These are phyloP conservation scores for Anthonomus grandis DNA, from an alignment of 1,140 invertebrate species.

Conservation along the genomic window DNA sequence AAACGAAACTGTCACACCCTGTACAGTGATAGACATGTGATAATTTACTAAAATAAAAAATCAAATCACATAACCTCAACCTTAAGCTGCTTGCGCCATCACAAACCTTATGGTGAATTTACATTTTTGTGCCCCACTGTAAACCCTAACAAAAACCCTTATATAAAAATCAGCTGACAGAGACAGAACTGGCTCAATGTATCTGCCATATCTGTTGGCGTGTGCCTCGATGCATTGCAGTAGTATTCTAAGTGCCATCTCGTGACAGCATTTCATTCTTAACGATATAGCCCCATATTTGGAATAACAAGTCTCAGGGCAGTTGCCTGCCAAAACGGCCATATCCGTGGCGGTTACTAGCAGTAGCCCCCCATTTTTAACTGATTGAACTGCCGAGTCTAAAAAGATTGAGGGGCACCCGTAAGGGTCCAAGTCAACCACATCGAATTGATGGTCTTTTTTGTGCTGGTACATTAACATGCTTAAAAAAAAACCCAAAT, in stretches of 20 bases:
- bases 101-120: constrained; percentile 55
- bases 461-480: constrained; percentile 81
- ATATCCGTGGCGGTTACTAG: constrained; percentile 97
- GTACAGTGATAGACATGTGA: constrained; percentile 85
- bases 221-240: constrained; percentile 86
- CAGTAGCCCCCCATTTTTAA: constrained; percentile 77
- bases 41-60: constrained; percentile 64
- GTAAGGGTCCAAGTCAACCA: constrained; percentile 96
- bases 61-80: constrained; percentile 12
- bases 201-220: constrained; percentile 89
- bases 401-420: constrained; percentile 92
- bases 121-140: constrained; percentile 73
- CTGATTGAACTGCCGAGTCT: constrained; percentile 83
- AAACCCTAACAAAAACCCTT: constrained; percentile 87
- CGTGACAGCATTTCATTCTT: constrained; percentile 87
- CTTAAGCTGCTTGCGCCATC: neutral
- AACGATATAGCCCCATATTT: constrained; percentile 94
- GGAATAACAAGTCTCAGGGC: constrained; percentile 84
- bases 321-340: constrained; percentile 94
- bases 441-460: constrained; percentile 73
- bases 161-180: constrained; percentile 97
- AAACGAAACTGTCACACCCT: constrained; percentile 75
- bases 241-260: constrained; percentile 91
- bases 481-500: constrained; percentile 54
- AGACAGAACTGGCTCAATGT: constrained; percentile 87